Percentiles rank a stretch among this genome's conserved stretches.
These are phyloP conservation scores for Solen grandis DNA, from an alignment of 1,140 invertebrate genomes.

Conservation along the genomic window DNA sequence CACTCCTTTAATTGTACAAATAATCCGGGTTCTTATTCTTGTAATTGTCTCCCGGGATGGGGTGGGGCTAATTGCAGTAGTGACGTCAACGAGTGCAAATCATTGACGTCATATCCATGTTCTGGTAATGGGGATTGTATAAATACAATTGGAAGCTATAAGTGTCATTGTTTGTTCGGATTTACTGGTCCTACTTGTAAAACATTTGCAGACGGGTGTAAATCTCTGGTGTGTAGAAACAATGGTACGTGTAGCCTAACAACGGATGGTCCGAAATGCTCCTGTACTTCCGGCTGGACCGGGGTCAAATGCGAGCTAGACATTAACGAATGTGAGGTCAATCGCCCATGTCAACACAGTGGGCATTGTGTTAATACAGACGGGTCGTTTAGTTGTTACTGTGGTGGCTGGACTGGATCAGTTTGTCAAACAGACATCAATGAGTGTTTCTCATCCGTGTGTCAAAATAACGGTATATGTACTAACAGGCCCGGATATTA, in stretches of 20 bases:
- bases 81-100: constrained; percentile 58
- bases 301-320: constrained; percentile 51
- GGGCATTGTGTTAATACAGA: constrained; percentile 55
- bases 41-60: constrained; percentile 20
- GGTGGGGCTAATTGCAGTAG: constrained; percentile 22
- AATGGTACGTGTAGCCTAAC: constrained; percentile 35
- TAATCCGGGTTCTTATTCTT: not conserved
- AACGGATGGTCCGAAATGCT: constrained; percentile 38
- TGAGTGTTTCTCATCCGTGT: constrained; percentile 47
- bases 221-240: not conserved
- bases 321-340: constrained; percentile 40
- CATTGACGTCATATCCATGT: constrained; percentile 14
- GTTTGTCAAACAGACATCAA: constrained; percentile 50
- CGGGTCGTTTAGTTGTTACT: constrained; percentile 53
- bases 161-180: constrained; percentile 50
- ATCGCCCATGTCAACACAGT: constrained; percentile 52
- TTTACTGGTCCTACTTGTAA: constrained; percentile 51
- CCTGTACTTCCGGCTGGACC: constrained; percentile 41
- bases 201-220: constrained; percentile 8
- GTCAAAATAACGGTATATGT: constrained; percentile 44
- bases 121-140: constrained; percentile 44
- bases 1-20: not conserved
- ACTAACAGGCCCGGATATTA: constrained; percentile 41
- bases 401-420: constrained; percentile 55
- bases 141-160: constrained; percentile 46